Evolutionary conservation across 2,113 vertebrate genomes (phyloP).

Genomic region (Equus quagga): DNA sequence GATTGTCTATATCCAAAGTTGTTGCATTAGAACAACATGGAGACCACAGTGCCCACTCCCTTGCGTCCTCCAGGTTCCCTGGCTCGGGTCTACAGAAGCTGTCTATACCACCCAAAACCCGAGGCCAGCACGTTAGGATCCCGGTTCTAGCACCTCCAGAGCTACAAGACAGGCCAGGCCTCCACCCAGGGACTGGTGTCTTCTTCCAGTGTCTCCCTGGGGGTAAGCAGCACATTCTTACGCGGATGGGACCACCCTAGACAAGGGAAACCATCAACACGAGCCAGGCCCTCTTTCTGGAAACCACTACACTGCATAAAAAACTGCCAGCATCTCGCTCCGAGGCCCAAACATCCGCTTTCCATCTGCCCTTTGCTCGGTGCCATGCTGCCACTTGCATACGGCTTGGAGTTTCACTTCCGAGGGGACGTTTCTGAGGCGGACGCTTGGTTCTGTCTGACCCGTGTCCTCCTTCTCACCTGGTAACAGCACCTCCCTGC

Average conservation of each 20-base stretch:
- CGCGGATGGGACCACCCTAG: neutral
- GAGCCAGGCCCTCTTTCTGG: neutral
- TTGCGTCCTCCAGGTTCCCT: neutral
- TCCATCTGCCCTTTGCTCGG: neutral
- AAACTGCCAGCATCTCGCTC: neutral
- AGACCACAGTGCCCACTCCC: neutral
- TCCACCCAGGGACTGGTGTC: neutral
- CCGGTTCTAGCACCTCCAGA: neutral
- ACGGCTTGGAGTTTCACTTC: neutral
- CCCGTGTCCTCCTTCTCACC: neutral
- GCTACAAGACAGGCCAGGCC: neutral
- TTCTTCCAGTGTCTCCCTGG: neutral
- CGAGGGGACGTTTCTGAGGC: too few species aligned
- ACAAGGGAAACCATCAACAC: neutral
- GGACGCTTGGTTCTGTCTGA: neutral
- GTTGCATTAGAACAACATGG: neutral
- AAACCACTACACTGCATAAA: neutral
- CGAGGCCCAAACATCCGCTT: neutral
- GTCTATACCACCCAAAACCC: neutral
- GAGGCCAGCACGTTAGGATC: neutral
- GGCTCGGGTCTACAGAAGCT: neutral
- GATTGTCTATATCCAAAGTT: neutral
- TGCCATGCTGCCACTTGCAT: fast-evolving
- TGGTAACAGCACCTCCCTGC: neutral
- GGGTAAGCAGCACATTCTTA: neutral